A percentile compares a stretch with the other conserved stretches of the same genome.
Evolutionary conservation across 2,888 invertebrate species (phyloP).

Genomic region (Drosophila kanekoi): DNA sequence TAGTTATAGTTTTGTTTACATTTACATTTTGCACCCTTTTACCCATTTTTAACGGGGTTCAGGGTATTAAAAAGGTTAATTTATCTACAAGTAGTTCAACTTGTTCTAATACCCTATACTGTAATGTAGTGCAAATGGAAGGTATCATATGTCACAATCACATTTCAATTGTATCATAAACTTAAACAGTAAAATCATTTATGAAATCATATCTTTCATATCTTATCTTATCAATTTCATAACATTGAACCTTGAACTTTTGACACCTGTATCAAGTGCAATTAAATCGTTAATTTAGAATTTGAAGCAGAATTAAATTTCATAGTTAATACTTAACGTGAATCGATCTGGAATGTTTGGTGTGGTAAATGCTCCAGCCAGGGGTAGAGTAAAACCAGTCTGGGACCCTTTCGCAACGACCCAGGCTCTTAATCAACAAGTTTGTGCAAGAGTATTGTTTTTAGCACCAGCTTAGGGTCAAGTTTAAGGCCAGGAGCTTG

Average conservation of each 20-base stretch:
- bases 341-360: background rate
- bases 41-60: no score
- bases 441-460: slow-evolving; percentile 19
- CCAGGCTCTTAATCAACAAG: slow-evolving; percentile 23
- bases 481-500: slow-evolving; percentile 41
- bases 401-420: background rate
- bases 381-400: background rate
- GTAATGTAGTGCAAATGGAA: background rate
- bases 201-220: no score
- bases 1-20: no score
- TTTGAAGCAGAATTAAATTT: background rate
- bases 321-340: background rate
- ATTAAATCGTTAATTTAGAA: background rate
- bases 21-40: no score
- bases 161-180: no score
- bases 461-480: slow-evolving; percentile 12
- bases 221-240: no score
- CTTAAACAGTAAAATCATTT: no score
- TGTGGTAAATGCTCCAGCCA: background rate
- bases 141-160: no score
- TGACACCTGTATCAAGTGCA: no score
- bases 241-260: no score
- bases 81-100: background rate
- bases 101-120: background rate
- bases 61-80: no score